These are phyloP conservation scores for Heterotis niloticus DNA, from an alignment of 2,113 vertebrate species.

Conservation along the genomic window DNA sequence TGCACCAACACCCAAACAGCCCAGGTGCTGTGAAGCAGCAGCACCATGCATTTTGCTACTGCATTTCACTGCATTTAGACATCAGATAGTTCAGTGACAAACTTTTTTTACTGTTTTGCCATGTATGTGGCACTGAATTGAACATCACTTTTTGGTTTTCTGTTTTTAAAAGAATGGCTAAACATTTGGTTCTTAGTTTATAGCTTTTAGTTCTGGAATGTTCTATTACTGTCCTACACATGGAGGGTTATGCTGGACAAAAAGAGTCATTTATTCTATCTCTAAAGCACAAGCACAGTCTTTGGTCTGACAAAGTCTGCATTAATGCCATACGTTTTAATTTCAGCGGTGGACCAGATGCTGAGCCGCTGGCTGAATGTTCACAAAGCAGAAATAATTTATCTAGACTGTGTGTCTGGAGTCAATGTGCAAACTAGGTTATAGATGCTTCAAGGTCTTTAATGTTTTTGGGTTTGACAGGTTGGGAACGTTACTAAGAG, in stretches of 20 bases:
- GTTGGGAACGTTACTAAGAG: background rate
- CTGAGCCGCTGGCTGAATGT: background rate
- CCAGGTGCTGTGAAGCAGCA: too few species aligned
- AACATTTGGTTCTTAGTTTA: background rate
- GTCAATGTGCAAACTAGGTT: background rate
- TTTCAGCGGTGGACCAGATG: conserved; percentile 12
- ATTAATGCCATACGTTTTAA: conserved; percentile 7
- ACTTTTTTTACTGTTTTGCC: too few species aligned
- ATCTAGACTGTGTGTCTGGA: background rate
- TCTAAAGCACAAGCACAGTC: background rate
- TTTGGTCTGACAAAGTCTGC: background rate
- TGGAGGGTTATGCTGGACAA: background rate
- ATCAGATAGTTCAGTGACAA: too few species aligned
- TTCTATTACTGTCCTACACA: background rate
- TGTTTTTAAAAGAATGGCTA: background rate
- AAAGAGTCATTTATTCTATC: background rate
- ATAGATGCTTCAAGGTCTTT: background rate
- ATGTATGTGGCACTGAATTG: too few species aligned
- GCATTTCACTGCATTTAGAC: too few species aligned
- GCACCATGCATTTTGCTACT: too few species aligned
- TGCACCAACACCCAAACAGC: too few species aligned
- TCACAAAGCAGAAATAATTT: background rate
- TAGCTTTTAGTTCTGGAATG: too few species aligned
- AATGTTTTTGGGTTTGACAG: conserved; percentile 7
- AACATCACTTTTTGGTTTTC: too few species aligned